phyloP scores from a whole-genome alignment of 2,888 invertebrate species.

The Choreutis nemorana region DNA sequence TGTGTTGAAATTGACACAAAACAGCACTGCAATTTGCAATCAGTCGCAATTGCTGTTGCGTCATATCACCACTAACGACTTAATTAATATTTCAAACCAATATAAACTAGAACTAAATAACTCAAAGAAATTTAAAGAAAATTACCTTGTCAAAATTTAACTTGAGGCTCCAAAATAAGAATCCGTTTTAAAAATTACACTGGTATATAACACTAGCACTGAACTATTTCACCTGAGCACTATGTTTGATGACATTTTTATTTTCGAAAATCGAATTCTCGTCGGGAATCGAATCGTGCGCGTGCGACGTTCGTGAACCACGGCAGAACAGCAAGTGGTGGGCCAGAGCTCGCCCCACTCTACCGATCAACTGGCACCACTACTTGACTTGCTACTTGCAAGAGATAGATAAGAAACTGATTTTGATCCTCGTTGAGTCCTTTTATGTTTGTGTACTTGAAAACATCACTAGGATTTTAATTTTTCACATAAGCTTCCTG shows the following conservation, averaged over 20 bases:
- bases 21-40: conserved; percentile 42
- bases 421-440: no score
- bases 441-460: no score
- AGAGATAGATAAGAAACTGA: no score
- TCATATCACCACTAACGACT: conserved; percentile 9
- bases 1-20: conserved; percentile 47
- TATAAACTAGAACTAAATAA: conserved; percentile 16
- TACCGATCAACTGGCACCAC: conserved; percentile 10
- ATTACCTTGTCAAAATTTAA: conserved; percentile 31
- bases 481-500: no score
- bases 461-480: no score
- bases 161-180: conserved; percentile 22
- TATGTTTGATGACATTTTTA: conserved; percentile 46
- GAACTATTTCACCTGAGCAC: conserved; percentile 42
- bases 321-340: conserved; percentile 39
- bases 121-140: conserved; percentile 16
- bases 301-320: conserved; percentile 36
- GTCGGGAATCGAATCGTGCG: conserved; percentile 20
- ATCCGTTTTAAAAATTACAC: conserved; percentile 20
- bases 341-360: conserved; percentile 36
- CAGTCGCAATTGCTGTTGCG: conserved; percentile 27
- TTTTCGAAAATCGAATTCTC: conserved; percentile 18
- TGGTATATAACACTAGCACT: conserved; percentile 16
- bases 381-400: not conserved
- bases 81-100: conserved; percentile 11